Conservation (phyloP, 92 coral and sea anemone genomes). For the Isaurus tuberculatus region DNA sequence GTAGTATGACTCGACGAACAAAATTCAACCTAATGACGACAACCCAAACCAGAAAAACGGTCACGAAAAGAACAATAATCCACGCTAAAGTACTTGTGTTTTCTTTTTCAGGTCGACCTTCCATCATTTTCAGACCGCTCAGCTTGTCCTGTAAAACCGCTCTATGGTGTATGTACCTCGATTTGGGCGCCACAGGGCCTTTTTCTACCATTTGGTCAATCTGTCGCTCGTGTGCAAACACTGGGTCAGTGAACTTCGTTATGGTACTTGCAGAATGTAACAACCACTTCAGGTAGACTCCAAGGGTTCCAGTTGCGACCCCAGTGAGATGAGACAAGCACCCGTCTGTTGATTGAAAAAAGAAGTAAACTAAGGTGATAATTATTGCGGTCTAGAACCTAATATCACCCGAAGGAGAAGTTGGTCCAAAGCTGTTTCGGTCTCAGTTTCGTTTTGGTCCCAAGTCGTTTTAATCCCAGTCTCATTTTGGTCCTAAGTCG, state of each 20-base stretch:
- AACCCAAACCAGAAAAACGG: not conserved
- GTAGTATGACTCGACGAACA: not conserved
- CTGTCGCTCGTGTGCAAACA: constrained; percentile 25
- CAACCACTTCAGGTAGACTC: constrained; percentile 85
- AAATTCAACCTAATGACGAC: not conserved
- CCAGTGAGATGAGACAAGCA: constrained; percentile 90
- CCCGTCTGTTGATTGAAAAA: constrained; percentile 60
- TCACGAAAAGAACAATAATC: not conserved
- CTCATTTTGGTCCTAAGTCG: too few species aligned
- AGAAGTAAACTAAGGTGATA: too few species aligned
- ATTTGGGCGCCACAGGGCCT: not conserved
- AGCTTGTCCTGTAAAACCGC: constrained; percentile 17
- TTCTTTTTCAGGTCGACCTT: not conserved
- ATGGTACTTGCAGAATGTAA: constrained; percentile 23
- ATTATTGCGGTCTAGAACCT: too few species aligned
- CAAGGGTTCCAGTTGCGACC: constrained; percentile 80
- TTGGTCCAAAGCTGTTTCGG: too few species aligned
- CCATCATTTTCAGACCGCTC: not conserved
- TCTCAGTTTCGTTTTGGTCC: too few species aligned
- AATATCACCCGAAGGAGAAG: too few species aligned
- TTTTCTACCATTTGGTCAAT: constrained; percentile 7
- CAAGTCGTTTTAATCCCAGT: too few species aligned
- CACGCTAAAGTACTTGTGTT: constrained; percentile 4
- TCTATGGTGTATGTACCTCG: constrained; percentile 13
- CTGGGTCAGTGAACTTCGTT: constrained; percentile 7